These are phyloP conservation scores for Polydrusus pterygomalis DNA, from an alignment of 2,888 invertebrate genomes.

Conservation along the genomic window DNA sequence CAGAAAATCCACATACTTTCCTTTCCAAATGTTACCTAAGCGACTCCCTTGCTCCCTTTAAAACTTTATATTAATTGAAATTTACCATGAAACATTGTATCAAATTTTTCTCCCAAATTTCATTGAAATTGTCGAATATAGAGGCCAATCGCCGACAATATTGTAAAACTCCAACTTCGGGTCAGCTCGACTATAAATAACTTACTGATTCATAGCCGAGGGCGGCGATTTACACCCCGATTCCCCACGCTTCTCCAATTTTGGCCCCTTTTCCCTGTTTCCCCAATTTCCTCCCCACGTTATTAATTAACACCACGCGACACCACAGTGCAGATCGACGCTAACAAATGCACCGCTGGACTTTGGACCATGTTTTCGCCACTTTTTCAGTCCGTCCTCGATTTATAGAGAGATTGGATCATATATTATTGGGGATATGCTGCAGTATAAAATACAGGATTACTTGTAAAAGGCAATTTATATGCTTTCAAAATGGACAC, in stretches of 20 bases:
- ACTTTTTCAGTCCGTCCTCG: constrained; percentile 33
- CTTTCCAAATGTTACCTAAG: too few relatives aligned
- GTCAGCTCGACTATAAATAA: constrained; percentile 64
- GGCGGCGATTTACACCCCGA: constrained; percentile 64
- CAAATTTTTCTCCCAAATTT: constrained; percentile 37
- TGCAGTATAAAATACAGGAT: not conserved
- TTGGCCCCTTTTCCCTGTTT: constrained; percentile 59
- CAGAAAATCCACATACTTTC: too few relatives aligned
- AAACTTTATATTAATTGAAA: constrained; percentile 8
- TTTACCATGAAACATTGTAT: constrained; percentile 6
- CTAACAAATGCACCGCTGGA: constrained; percentile 48
- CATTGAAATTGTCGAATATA: constrained; percentile 28
- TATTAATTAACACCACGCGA: constrained; percentile 68
- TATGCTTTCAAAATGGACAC: too few relatives aligned
- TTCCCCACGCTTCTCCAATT: constrained; percentile 61
- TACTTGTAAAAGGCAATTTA: not conserved
- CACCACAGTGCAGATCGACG: constrained; percentile 55
- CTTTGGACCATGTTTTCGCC: constrained; percentile 36
- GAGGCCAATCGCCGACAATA: constrained; percentile 46
- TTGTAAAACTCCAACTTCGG: constrained; percentile 47
- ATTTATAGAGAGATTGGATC: constrained; percentile 34
- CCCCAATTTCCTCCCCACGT: constrained; percentile 58
- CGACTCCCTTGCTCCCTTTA: not conserved
- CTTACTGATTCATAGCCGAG: constrained; percentile 67
- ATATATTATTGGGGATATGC: constrained; percentile 28